Evolutionary conservation across 2,797 vertebrate species (phyloP).

Genomic region (Cephalopachus bancanus): DNA sequence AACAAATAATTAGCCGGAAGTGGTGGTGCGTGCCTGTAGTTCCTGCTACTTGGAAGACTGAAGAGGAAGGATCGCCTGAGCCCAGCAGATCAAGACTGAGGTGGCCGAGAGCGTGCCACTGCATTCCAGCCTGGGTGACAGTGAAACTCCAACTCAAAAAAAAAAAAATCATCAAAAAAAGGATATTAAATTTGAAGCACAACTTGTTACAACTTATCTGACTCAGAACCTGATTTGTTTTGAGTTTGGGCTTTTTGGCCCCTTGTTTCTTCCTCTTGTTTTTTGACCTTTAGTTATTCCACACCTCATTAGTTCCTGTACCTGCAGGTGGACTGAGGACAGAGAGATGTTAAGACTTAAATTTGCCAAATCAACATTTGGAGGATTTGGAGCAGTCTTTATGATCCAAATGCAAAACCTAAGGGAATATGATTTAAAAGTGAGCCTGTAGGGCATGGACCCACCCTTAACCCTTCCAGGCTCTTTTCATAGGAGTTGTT

Average conservation of each 20-base stretch:
- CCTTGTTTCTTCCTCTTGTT: neutral
- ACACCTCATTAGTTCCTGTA: neutral
- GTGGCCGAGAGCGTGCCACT: no score
- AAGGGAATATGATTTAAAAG: neutral
- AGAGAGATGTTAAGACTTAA: neutral
- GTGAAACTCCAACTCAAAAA: no score
- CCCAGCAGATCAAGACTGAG: no score
- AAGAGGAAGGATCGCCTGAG: no score
- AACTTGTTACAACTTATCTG: neutral
- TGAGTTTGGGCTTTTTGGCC: neutral
- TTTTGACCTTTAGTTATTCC: constrained; percentile 18
- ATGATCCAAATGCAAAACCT: neutral
- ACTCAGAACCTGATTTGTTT: neutral
- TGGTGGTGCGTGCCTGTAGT: no score
- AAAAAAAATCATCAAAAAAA: neutral
- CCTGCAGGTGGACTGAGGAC: neutral
- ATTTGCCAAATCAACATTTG: neutral
- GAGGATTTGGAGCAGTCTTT: neutral
- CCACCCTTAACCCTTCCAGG: neutral
- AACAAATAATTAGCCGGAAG: no score
- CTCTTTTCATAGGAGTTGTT: neutral
- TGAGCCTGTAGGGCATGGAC: neutral
- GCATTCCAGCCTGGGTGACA: no score
- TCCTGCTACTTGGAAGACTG: no score
- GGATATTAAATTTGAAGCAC: constrained; percentile 10